These are phyloP conservation scores for Sinella curviseta DNA, from an alignment of 1,140 invertebrate genomes.

Conservation along the genomic window DNA sequence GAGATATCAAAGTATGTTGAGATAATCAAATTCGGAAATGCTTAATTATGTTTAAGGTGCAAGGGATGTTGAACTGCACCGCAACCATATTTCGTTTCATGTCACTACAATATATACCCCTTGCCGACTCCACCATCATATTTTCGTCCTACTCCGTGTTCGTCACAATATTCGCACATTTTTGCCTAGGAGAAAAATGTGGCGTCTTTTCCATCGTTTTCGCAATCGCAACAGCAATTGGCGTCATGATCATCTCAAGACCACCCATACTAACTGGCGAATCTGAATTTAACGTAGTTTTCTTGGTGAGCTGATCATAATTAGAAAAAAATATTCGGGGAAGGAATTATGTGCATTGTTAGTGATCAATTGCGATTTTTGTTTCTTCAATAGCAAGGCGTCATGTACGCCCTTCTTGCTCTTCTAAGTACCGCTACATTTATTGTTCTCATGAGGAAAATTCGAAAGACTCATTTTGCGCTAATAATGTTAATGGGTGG, in stretches of 20 bases:
- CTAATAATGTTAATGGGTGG: conserved; percentile 1
- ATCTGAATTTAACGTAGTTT: conserved; percentile 10
- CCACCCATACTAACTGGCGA: background rate
- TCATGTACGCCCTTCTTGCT: background rate
- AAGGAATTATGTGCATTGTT: background rate
- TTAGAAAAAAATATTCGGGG: background rate
- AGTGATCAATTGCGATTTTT: background rate
- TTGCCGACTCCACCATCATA: conserved; percentile 20
- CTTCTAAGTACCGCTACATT: background rate
- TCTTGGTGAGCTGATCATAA: conserved; percentile 17
- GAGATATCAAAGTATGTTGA: background rate
- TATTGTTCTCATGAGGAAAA: conserved; percentile 15
- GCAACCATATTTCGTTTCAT: background rate
- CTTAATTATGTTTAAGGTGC: background rate
- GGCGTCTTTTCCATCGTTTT: background rate
- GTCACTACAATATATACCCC: background rate
- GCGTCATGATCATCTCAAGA: background rate
- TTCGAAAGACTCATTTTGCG: conserved; percentile 9
- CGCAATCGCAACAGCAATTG: background rate
- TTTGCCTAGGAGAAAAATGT: conserved; percentile 10
- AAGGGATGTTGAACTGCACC: background rate
- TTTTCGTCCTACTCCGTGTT: background rate
- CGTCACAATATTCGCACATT: conserved; percentile 16
- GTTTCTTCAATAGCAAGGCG: background rate
- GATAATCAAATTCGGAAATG: background rate